These are phyloP conservation scores for Sylvietta virens DNA, from an alignment of 2,113 vertebrate genomes.

Conservation along the genomic window DNA sequence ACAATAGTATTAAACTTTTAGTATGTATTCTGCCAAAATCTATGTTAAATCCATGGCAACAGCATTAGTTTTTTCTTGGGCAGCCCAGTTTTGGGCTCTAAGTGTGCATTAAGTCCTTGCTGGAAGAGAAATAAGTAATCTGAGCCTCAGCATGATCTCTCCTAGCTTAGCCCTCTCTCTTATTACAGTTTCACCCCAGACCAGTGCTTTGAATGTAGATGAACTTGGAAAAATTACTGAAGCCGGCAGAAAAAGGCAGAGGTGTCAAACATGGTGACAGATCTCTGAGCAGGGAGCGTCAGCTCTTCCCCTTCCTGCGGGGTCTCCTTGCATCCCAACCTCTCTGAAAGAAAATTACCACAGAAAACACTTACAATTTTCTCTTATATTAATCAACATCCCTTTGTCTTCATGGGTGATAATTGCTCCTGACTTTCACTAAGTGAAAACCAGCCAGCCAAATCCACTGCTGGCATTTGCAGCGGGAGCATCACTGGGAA, in stretches of 20 bases:
- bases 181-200: not conserved
- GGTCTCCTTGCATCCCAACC: not conserved
- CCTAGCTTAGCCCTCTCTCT: not conserved
- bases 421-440: not conserved
- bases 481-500: accelerated
- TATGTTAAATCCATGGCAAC: not conserved
- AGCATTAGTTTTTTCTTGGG: not conserved
- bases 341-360: not conserved
- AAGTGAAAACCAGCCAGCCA: not conserved
- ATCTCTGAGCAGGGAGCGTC: accelerated
- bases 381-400: not conserved
- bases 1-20: not conserved
- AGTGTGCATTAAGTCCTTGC: not conserved
- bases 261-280: accelerated
- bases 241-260: not conserved
- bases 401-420: not conserved
- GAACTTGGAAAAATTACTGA: not conserved
- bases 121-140: not conserved
- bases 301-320: not conserved
- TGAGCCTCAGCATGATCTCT: slow-evolving; percentile 1
- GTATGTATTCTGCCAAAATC: not conserved
- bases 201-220: not conserved
- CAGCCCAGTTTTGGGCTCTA: not conserved
- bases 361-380: not conserved
- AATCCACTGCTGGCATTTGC: not conserved